phyloP scores from a whole-genome alignment of 1,140 invertebrate species.

The Lasioglossum albipes region DNA sequence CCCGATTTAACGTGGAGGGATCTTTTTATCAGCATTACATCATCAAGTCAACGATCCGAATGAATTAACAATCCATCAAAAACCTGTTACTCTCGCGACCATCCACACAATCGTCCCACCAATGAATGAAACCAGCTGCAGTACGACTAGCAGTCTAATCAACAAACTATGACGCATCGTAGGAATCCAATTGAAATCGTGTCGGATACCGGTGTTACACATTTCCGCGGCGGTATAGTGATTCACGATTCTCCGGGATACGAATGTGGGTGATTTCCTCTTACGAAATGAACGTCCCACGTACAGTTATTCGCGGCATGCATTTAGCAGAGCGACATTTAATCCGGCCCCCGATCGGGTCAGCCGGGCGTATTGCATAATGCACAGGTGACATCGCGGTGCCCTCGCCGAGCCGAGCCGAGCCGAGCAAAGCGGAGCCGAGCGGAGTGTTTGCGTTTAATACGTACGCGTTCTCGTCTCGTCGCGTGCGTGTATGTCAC shows the following conservation, averaged over 20 bases:
- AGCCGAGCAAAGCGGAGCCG: no score
- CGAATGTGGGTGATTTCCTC: conserved; percentile 47
- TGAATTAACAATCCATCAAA: no score
- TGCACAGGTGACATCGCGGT: conserved; percentile 57
- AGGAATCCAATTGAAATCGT: background rate
- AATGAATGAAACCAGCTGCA: background rate
- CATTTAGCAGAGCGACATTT: conserved; percentile 57
- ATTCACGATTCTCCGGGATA: conserved; percentile 11
- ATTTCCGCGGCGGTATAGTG: background rate
- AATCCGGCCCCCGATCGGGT: conserved; percentile 42
- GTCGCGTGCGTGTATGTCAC: conserved; percentile 58
- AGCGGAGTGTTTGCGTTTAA: conserved; percentile 41
- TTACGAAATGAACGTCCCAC: conserved; percentile 49
- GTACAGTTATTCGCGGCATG: conserved; percentile 40
- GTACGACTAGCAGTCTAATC: no score
- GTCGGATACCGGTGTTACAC: conserved; percentile 13
- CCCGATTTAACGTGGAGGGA: no score
- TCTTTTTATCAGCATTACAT: no score
- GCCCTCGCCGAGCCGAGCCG: conserved; percentile 34
- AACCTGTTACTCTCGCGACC: no score
- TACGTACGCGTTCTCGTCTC: conserved; percentile 48
- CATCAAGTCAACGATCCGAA: no score
- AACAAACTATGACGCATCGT: background rate
- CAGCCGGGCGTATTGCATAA: conserved; percentile 51
- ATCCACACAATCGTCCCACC: no score